Conservation (phyloP, 2,888 invertebrate species). For the Halictus ligatus region DNA sequence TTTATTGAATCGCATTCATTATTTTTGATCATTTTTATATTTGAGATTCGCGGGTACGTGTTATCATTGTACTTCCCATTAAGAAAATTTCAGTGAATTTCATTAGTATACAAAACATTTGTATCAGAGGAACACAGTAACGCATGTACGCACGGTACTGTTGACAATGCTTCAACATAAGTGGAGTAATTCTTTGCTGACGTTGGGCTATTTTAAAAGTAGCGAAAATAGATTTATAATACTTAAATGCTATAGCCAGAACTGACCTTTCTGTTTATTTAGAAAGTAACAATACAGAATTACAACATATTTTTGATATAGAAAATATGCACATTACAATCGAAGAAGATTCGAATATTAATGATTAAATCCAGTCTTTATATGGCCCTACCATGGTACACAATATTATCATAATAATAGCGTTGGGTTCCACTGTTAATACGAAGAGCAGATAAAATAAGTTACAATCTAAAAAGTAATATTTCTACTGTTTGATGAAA, state of each 20-base stretch:
- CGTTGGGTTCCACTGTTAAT: conserved; percentile 38
- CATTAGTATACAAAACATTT: neutral
- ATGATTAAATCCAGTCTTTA: conserved; percentile 63
- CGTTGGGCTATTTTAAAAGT: conserved; percentile 73
- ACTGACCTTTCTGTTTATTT: conserved; percentile 74
- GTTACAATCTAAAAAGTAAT: conserved; percentile 32
- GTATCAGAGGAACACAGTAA: conserved; percentile 25
- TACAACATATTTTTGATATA: conserved; percentile 80
- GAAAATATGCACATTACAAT: conserved; percentile 73
- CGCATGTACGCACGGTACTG: conserved; percentile 21
- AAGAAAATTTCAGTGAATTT: conserved; percentile 6
- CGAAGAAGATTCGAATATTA: conserved; percentile 59
- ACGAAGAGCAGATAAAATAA: conserved; percentile 28
- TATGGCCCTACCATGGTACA: conserved; percentile 59
- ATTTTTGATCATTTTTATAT: conserved; percentile 34
- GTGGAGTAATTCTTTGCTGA: conserved; percentile 74
- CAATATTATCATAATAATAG: conserved; percentile 46
- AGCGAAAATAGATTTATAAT: conserved; percentile 69
- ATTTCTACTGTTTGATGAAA: conserved; percentile 36
- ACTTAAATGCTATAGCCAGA: conserved; percentile 72
- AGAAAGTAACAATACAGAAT: conserved; percentile 73
- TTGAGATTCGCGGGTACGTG: conserved; percentile 22
- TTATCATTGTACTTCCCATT: conserved; percentile 29
- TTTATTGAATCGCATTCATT: conserved; percentile 44
- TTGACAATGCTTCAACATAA: conserved; percentile 41